Base-by-base conservation (phyloP, 2,888 invertebrate genomes). In the Acanthosepion lycidas region DNA sequence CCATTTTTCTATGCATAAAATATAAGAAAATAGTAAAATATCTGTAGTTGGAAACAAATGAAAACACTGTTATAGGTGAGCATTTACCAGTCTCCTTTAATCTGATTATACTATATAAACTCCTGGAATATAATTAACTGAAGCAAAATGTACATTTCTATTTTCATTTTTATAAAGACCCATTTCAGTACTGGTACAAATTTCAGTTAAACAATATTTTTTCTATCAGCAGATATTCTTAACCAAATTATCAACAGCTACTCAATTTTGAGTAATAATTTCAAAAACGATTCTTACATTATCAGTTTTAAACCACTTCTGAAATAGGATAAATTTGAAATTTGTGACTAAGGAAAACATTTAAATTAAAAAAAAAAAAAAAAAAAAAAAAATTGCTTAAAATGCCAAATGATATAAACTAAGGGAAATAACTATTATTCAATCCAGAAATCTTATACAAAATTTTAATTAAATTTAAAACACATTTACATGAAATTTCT, bases 271-370 rank as follows among this genome's bases (percentile, higher is more conserved):
- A 33, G 12, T 33, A 78, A 78, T 78, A 78, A 33, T 78, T 93
- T 93, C 26, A 93, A 93, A 91, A 92, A 51, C 23, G n/a, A 28
- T 53, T 93, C 92, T 93, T 93, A 93, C 92, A 15, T 49, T 49
- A 93, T 49, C n/a, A n/a, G 15, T 49, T 49, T 51, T 93, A 51
- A 93, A 53, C 92, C 92, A 93, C n/a, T 53, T 23, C 92, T 93
- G 92, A 93, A 93, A 92, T 6, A 92, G 49, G 42, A 92, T n/a
- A 51, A 93, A 51, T 9, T 9, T n/a, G n/a, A 78, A 78, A 78
- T 78, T 8, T 26, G 18, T 78, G 12, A 78, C 28, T 78, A 12
- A 33, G n/a, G n/a, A 8, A n/a, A 78, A 78, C 78, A 78, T 78
- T 78, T 15, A 78, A 78, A n/a, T 78, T n/a, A n/a, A 28, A n/a